Percentiles rank a stretch among this genome's conserved stretches.
phyloP scores from a whole-genome alignment of 2,113 vertebrate genomes.

The Epinephelus lanceolatus region DNA sequence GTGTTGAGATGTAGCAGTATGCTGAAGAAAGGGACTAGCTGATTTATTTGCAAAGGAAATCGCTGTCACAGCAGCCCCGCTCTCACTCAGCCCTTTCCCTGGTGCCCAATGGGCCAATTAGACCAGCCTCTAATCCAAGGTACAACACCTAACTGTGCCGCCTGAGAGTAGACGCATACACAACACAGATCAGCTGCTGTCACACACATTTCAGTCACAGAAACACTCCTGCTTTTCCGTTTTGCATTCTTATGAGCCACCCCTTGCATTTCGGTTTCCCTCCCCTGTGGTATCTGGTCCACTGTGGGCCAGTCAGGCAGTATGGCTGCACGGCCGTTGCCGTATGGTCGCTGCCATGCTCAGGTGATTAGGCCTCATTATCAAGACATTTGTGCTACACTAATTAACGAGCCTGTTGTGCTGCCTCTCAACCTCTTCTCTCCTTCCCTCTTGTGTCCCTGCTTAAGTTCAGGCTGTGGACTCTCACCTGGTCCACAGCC shows the following conservation, averaged over 20 bases:
- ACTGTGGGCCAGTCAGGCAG: slow-evolving; percentile 55
- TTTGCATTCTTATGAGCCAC: slow-evolving; percentile 54
- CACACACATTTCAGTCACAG: slow-evolving; percentile 56
- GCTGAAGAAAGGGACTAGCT: slow-evolving; percentile 51
- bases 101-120: slow-evolving; percentile 85
- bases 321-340: slow-evolving; percentile 57
- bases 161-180: slow-evolving; percentile 66
- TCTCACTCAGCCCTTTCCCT: slow-evolving; percentile 51
- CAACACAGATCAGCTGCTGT: slow-evolving; percentile 64
- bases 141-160: slow-evolving; percentile 76
- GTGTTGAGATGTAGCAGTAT: slow-evolving; percentile 53
- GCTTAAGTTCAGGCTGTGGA: slow-evolving; percentile 38
- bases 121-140: slow-evolving; percentile 70
- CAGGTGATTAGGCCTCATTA: slow-evolving; percentile 92
- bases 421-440: slow-evolving; percentile 80
- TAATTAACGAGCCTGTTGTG: slow-evolving; percentile 91
- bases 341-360: slow-evolving; percentile 83
- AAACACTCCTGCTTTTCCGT: slow-evolving; percentile 33
- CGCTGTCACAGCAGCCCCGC: slow-evolving; percentile 72
- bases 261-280: neutral
- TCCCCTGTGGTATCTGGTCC: slow-evolving; percentile 24
- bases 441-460: slow-evolving; percentile 62
- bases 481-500: slow-evolving; percentile 55
- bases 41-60: slow-evolving; percentile 82
- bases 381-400: slow-evolving; percentile 85